Percentiles rank a stretch among this genome's conserved stretches.
phyloP scores from a whole-genome alignment of 2,888 invertebrate genomes.

The Brachyptera risi region DNA sequence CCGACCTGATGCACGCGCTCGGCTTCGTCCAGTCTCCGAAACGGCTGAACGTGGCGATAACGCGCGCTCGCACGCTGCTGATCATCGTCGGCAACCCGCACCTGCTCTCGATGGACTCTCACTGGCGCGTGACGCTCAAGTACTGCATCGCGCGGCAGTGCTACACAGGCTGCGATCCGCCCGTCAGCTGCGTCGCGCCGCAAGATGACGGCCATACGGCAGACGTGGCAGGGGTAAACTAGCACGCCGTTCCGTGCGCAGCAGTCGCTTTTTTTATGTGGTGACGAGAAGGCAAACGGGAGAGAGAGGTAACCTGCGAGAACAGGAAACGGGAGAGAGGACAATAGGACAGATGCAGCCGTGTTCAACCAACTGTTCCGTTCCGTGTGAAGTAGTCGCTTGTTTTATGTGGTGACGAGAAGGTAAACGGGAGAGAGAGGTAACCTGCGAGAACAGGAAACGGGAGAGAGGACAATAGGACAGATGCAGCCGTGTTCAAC shows the following conservation, averaged over 20 bases:
- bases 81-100: constrained; percentile 82
- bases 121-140: constrained; percentile 60
- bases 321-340: too few relatives aligned
- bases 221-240: not conserved
- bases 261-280: too few relatives aligned
- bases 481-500: too few relatives aligned
- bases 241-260: not conserved
- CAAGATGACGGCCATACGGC: not conserved
- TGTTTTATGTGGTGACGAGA: too few relatives aligned
- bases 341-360: too few relatives aligned
- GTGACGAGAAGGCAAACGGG: too few relatives aligned
- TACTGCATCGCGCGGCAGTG: constrained; percentile 60
- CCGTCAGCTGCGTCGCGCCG: constrained; percentile 38
- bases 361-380: too few relatives aligned
- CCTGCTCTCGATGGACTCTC: constrained; percentile 58
- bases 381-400: not conserved
- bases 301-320: too few relatives aligned
- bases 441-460: too few relatives aligned
- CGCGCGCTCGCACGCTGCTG: constrained; percentile 73
- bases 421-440: too few relatives aligned
- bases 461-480: too few relatives aligned
- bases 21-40: constrained; percentile 72
- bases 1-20: constrained; percentile 48
- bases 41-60: constrained; percentile 85
- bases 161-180: constrained; percentile 67